These are phyloP conservation scores for Eunapius fragilis DNA, from an alignment of 37 sponge, comb jelly and placozoan genomes.

Conservation along the genomic window DNA sequence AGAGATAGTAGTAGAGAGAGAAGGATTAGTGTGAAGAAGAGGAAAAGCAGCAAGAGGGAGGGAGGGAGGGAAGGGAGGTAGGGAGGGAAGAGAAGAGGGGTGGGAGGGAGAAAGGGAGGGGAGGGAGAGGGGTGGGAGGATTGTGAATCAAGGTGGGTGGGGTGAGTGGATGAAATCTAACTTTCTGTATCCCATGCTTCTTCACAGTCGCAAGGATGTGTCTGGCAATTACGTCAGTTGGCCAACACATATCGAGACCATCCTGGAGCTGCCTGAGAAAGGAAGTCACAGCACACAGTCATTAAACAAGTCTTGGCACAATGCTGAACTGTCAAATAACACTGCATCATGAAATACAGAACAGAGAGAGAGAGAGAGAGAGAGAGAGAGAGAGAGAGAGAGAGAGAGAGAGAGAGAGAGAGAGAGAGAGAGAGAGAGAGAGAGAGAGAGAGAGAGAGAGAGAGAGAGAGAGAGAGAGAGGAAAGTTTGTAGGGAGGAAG, in stretches of 20 bases:
- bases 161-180: not conserved
- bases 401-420: too few relatives aligned
- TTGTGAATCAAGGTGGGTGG: not conserved
- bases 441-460: too few relatives aligned
- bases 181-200: constrained; percentile 3
- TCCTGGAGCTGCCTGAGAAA: constrained; percentile 48
- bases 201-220: constrained; percentile 17
- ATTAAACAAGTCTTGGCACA: too few relatives aligned
- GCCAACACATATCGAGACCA: constrained; percentile 4
- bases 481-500: too few relatives aligned
- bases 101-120: not conserved
- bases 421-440: too few relatives aligned
- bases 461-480: too few relatives aligned
- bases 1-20: not conserved
- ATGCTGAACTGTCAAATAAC: too few relatives aligned
- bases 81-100: not conserved
- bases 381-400: too few relatives aligned
- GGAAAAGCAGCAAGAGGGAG: not conserved
- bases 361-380: too few relatives aligned
- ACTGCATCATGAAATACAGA: too few relatives aligned
- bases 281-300: not conserved
- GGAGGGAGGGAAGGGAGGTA: too few relatives aligned
- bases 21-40: not conserved
- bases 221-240: not conserved
- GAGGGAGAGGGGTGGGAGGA: not conserved